Evolutionary conservation across 2,888 invertebrate genomes (phyloP).

Genomic region (Kuschelorhynchus macadamiae): DNA sequence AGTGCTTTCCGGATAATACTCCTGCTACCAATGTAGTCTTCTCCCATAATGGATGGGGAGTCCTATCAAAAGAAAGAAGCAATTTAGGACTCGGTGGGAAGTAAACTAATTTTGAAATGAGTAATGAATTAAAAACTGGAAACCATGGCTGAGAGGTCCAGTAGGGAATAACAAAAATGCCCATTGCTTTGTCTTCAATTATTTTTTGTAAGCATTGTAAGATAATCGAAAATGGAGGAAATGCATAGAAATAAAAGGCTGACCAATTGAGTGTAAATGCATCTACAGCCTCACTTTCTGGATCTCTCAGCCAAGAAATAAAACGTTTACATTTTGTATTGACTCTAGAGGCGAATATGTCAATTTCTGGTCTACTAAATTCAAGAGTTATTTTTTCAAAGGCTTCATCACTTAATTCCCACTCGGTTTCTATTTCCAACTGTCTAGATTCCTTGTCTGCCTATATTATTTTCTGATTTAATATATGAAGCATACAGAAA

Average conservation of each 20-base stretch:
- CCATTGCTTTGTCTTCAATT: conserved; percentile 27
- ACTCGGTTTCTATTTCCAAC: conserved; percentile 13
- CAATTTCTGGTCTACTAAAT: no score
- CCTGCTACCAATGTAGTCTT: no score
- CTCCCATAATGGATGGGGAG: no score
- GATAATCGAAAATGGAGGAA: conserved; percentile 50
- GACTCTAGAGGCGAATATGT: conserved; percentile 32
- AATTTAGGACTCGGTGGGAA: no score
- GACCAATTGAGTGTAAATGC: conserved; percentile 53
- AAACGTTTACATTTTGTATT: conserved; percentile 54
- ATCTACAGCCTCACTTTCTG: conserved; percentile 53
- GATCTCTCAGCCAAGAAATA: conserved; percentile 56
- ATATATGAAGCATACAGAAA: conserved; percentile 28
- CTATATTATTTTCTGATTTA: conserved; percentile 22
- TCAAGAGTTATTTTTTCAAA: conserved; percentile 10
- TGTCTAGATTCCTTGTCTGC: conserved; percentile 36
- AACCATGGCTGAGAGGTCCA: conserved; percentile 37
- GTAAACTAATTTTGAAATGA: no score
- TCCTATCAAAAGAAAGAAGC: no score
- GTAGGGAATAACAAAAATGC: conserved; percentile 32
- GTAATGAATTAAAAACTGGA: conserved; percentile 1
- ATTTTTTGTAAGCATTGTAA: conserved; percentile 57
- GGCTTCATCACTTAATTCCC: conserved; percentile 5
- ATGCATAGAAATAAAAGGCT: conserved; percentile 36
- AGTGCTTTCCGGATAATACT: no score